These are phyloP conservation scores for Apis florea DNA, from an alignment of 1,140 invertebrate species.

Conservation along the genomic window DNA sequence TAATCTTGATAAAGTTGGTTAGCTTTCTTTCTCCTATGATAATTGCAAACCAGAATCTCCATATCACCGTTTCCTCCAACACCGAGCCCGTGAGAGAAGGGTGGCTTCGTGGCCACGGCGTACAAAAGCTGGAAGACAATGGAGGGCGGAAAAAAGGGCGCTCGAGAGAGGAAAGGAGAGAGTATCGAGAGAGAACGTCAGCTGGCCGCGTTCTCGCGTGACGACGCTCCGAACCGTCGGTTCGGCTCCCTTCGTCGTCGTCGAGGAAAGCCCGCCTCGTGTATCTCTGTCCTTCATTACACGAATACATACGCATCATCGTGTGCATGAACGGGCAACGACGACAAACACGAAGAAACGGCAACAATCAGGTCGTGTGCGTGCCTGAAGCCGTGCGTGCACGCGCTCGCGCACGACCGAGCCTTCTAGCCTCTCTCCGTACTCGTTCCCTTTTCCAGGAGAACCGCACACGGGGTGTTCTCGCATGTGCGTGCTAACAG, in stretches of 20 bases:
- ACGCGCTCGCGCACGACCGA: slow-evolving; percentile 49
- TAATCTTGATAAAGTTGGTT: no score
- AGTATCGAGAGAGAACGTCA: slow-evolving; percentile 68
- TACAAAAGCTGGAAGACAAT: slow-evolving; percentile 51
- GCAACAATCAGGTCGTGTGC: slow-evolving; percentile 49
- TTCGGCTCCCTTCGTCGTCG: slow-evolving; percentile 50
- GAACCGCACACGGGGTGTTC: slow-evolving; percentile 16
- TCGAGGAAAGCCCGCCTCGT: slow-evolving; percentile 64
- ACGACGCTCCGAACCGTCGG: slow-evolving; percentile 65
- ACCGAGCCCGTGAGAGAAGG: neutral
- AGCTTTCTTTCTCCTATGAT: no score
- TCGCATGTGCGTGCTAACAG: slow-evolving; percentile 55
- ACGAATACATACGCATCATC: slow-evolving; percentile 16
- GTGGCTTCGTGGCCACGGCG: slow-evolving; percentile 34
- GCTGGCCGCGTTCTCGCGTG: slow-evolving; percentile 74
- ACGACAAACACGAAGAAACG: neutral
- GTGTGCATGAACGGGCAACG: slow-evolving; percentile 20
- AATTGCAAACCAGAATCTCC: no score
- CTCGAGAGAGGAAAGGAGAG: slow-evolving; percentile 31
- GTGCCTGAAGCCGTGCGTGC: slow-evolving; percentile 45
- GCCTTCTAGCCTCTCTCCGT: slow-evolving; percentile 34
- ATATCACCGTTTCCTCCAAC: neutral
- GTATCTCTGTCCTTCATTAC: slow-evolving; percentile 74
- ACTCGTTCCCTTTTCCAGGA: neutral
- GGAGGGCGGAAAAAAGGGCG: slow-evolving; percentile 24